Conservation (phyloP, 2,888 invertebrate species). For the Zygaena filipendulae region DNA sequence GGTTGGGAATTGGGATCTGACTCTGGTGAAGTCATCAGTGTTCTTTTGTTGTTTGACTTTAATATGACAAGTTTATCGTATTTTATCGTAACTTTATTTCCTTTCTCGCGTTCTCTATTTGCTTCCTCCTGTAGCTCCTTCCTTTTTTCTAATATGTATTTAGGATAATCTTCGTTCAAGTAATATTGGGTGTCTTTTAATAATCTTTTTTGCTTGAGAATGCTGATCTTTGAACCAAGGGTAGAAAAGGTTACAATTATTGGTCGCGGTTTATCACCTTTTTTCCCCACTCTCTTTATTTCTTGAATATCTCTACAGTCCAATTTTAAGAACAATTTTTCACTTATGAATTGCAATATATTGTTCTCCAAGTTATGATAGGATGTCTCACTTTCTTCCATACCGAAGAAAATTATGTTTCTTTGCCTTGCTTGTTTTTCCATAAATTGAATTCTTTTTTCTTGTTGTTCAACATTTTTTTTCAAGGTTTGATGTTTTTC, state of each 20-base stretch:
- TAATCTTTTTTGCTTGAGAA: slow-evolving; percentile 6
- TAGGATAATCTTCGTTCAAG: too few relatives aligned
- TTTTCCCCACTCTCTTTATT: slow-evolving; percentile 5
- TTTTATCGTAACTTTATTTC: slow-evolving; percentile 2
- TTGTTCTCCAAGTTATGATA: slow-evolving; percentile 8
- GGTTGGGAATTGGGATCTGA: slow-evolving; percentile 3
- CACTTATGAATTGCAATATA: slow-evolving; percentile 4
- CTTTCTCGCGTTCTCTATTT: slow-evolving; percentile 4
- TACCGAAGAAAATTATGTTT: slow-evolving; percentile 14
- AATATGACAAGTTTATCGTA: slow-evolving; percentile 2
- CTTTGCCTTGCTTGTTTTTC: slow-evolving; percentile 15
- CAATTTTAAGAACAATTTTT: slow-evolving; percentile 4
- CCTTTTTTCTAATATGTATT: slow-evolving; percentile 7
- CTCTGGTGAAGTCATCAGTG: slow-evolving; percentile 4
- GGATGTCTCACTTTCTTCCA: slow-evolving; percentile 11
- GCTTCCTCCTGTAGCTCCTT: slow-evolving; percentile 8
- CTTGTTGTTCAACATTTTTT: slow-evolving; percentile 11
- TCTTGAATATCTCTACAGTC: slow-evolving; percentile 6
- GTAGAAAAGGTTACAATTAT: slow-evolving; percentile 3
- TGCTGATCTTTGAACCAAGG: slow-evolving; percentile 6
- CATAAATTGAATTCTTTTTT: slow-evolving; percentile 11
- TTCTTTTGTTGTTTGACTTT: slow-evolving; percentile 8
- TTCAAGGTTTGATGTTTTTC: slow-evolving; percentile 12
- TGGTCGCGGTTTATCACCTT: slow-evolving; percentile 4
- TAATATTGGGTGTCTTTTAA: slow-evolving; percentile 7